Conservation (phyloP, 2,113 vertebrate species). For the Chamaea fasciata region DNA sequence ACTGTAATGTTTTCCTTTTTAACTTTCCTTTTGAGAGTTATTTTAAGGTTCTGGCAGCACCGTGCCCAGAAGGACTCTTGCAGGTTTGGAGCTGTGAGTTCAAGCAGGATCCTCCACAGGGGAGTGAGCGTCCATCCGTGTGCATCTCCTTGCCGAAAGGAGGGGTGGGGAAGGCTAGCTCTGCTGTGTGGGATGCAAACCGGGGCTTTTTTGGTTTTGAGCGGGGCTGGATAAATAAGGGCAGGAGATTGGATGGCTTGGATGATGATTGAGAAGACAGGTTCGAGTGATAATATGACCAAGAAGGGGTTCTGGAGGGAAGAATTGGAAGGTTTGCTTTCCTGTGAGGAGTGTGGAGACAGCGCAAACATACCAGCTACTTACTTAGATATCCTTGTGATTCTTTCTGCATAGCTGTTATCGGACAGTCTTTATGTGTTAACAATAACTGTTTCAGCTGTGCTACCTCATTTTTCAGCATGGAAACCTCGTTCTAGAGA, state of each 20-base stretch:
- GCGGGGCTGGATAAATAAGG: conserved; percentile 30
- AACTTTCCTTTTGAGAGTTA: conserved; percentile 55
- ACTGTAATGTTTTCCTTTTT: conserved; percentile 54
- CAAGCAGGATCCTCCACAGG: conserved; percentile 38
- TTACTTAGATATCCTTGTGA: conserved; percentile 99
- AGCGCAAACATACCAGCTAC: conserved; percentile 66
- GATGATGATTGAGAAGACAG: conserved; percentile 41
- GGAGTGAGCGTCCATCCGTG: conserved; percentile 23
- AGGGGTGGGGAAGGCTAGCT: conserved; percentile 14
- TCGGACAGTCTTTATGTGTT: conserved; percentile 99
- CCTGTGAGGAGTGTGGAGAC: conserved; percentile 35
- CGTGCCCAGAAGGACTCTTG: conserved; percentile 38
- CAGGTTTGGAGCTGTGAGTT: conserved; percentile 49
- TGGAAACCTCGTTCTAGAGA: conserved; percentile 94
- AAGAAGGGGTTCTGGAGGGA: conserved; percentile 33
- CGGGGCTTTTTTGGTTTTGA: conserved; percentile 5
- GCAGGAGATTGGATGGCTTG: conserved; percentile 27
- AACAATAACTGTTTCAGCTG: conserved; percentile 98
- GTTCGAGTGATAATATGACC: conserved; percentile 6
- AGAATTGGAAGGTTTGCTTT: conserved; percentile 30
- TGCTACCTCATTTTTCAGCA: conserved; percentile 98
- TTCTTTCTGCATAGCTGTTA: conserved; percentile 99
- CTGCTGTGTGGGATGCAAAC: background rate
- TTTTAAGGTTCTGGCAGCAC: conserved; percentile 44
- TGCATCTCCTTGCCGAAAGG: conserved; percentile 33